phyloP scores from a whole-genome alignment of 2,797 vertebrate genomes.

The Cynodonichthys magdalenae region DNA sequence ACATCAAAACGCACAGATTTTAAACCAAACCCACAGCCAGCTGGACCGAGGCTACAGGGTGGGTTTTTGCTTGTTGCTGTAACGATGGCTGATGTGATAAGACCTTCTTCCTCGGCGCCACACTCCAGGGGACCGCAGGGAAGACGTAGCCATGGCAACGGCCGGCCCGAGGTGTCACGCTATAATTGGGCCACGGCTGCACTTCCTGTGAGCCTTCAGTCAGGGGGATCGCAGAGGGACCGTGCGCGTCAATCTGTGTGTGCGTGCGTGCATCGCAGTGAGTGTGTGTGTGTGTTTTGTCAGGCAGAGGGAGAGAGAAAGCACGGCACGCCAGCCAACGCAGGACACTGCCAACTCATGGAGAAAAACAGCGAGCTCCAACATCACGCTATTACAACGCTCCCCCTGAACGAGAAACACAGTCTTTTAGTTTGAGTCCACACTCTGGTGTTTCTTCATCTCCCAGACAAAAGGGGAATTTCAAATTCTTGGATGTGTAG shows the following conservation, averaged over 20 bases:
- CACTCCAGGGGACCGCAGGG: slow-evolving; percentile 88
- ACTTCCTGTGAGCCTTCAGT: slow-evolving; percentile 85
- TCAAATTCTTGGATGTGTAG: slow-evolving; percentile 77
- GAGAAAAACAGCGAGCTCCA: slow-evolving; percentile 76
- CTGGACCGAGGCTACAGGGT: slow-evolving; percentile 68
- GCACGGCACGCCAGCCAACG: slow-evolving; percentile 77
- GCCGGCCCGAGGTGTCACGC: slow-evolving; percentile 87
- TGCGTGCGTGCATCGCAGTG: slow-evolving; percentile 35
- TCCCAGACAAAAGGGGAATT: slow-evolving; percentile 74
- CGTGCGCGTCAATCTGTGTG: slow-evolving; percentile 52
- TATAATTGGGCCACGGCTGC: slow-evolving; percentile 89
- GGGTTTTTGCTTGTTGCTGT: slow-evolving; percentile 80
- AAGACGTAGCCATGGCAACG: slow-evolving; percentile 93
- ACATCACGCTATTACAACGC: slow-evolving; percentile 71
- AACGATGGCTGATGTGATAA: slow-evolving; percentile 90
- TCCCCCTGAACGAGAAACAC: slow-evolving; percentile 70
- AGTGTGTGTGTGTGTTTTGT: slow-evolving; percentile 63
- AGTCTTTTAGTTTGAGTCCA: slow-evolving; percentile 65
- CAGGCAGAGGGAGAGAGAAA: slow-evolving; percentile 71
- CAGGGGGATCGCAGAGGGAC: slow-evolving; percentile 78
- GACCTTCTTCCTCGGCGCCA: slow-evolving; percentile 85
- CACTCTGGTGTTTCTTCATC: slow-evolving; percentile 71
- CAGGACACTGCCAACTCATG: slow-evolving; percentile 80
- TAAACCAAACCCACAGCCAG: slow-evolving; percentile 54
- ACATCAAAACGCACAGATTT: slow-evolving; percentile 41